Evolutionary conservation across 1,140 invertebrate genomes (phyloP), one percentile per base, ranked within the genome.

Genomic region (Cyphomyrmex costatus): DNA sequence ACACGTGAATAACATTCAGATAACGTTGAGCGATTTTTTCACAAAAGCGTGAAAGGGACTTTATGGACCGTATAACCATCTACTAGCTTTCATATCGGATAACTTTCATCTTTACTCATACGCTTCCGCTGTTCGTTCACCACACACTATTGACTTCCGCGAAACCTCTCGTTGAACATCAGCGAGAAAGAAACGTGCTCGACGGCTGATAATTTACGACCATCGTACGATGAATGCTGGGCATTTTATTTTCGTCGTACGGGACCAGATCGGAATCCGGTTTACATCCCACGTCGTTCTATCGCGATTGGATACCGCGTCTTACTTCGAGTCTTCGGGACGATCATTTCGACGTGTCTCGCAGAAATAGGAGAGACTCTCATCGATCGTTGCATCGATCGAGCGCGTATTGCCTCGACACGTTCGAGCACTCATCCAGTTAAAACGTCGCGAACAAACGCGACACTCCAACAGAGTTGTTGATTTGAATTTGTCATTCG

Each of bases 401-500:
- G 27, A n/a, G 6, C 24, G 68, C 6, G n/a, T n/a, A n/a, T 14
- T 19, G 5, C 21, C 27, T 21, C 16, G 58, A 24, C 58, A 78
- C 24, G 4, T 49, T 74, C 71, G 27, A 74, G 73, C 33, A 42
- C 30, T 21, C 14, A 42, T 76, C 30, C 53, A 33, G 51, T 76
- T 76, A 60, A 60, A 58, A 76, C 73, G 30, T 33, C 27, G 60
- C 76, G 19, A 65, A 49, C 24, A 46, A 46, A 78, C 24, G 27
- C 21, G 46, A 65, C 19, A 65, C 76, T 65, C n/a, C 27, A 53
- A 53, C n/a, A 33, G 61, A 66, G 14, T 36, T 36, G 61, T 66
- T 66, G 27, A 79, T 79, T 79, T 51, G 30, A 36, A 79, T 79
- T 68, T 33, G 27, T 24, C 60, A 24, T 24, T 76, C 21, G 53